Conservation (phyloP, 2,888 invertebrate species). For the Bombylius discolor region DNA sequence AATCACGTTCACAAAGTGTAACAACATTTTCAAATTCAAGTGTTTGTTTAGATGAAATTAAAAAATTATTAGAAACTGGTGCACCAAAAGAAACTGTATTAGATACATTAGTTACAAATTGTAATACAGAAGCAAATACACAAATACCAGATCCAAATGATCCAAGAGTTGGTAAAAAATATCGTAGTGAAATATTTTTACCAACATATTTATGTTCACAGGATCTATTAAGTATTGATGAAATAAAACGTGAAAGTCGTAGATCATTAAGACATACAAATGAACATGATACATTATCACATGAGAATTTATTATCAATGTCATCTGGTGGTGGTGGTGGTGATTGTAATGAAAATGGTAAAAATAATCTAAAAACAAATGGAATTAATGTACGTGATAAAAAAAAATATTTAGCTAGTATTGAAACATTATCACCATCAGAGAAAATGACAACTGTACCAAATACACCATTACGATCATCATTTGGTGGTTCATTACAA, state of each 20-base stretch:
- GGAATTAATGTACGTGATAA: conserved; percentile 13
- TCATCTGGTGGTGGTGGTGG: conserved; percentile 19
- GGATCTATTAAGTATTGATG: conserved; percentile 29
- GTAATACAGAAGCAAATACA: conserved; percentile 36
- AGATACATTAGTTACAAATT: conserved; percentile 34
- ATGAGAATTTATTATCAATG: conserved; percentile 31
- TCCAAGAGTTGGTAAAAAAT: conserved; percentile 25
- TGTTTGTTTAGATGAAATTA: conserved; percentile 40
- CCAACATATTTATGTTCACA: conserved; percentile 31
- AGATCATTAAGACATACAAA: conserved; percentile 30
- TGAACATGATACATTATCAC: conserved; percentile 28
- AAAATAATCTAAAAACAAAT: not conserved
- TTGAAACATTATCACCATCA: conserved; percentile 33
- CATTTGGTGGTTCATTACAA: conserved; percentile 17
- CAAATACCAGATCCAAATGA: conserved; percentile 30
- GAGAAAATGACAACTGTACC: conserved; percentile 22
- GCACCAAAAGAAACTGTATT: conserved; percentile 36
- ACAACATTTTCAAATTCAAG: conserved; percentile 37
- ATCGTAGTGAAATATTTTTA: conserved; percentile 32
- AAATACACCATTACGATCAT: conserved; percentile 15
- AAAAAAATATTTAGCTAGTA: conserved; percentile 29
- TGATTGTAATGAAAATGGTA: too few relatives aligned
- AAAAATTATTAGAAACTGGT: conserved; percentile 55
- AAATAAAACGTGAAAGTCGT: conserved; percentile 29
- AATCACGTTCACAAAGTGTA: conserved; percentile 36